Evolutionary conservation across 2,113 vertebrate genomes (phyloP), one percentile per base, ranked within the genome.

Genomic region (Edolisoma coerulescens): DNA sequence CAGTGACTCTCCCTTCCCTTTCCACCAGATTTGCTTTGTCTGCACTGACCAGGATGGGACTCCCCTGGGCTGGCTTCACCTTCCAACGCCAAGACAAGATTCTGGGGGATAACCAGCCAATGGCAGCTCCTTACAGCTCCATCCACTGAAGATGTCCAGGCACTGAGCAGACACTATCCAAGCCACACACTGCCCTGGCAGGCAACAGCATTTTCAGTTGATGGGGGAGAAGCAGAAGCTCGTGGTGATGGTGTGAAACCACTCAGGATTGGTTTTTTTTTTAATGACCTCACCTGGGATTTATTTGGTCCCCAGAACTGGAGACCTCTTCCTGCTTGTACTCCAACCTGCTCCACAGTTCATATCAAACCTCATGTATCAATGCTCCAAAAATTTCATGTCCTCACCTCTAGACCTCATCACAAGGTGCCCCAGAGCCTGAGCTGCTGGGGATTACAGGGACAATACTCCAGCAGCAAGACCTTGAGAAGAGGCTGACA

Each of bases 21-120:
- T 30, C 13, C 50, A 64, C 13, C 33, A 33, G 12, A 41, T 60
- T 19, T 80, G 7, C 27, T 86, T 15, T 20, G 9, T 9, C 22
- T 59, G 44, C 70, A 13, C 47, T 35, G 42, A 33, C 19, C n/a
- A 33, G 0, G 0, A 27, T 22, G 39, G 57, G 57, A 41, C 2
- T 9, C 7, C 18, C 33, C 28, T 3, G 13, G 28, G 32, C n/a
- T 45, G 84, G 57, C 60, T 83, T 80, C 71, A 50, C 30, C 35
- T 56, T 16, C 39, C 49, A 53, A 3, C 0, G 0, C 45, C 79
- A 57, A 37, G 56, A 44, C 22, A 71, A 32, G 23, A 23, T 41
- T 50, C 26, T 8, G n/a, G 70, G 11, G 49, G 39, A 59, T 8
- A 83, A 45, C 7, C 54, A 82, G 49, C 23, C 68, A 71, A 10